phyloP scores from a whole-genome alignment of 2,888 invertebrate species.

The Drosophila infuscata region DNA sequence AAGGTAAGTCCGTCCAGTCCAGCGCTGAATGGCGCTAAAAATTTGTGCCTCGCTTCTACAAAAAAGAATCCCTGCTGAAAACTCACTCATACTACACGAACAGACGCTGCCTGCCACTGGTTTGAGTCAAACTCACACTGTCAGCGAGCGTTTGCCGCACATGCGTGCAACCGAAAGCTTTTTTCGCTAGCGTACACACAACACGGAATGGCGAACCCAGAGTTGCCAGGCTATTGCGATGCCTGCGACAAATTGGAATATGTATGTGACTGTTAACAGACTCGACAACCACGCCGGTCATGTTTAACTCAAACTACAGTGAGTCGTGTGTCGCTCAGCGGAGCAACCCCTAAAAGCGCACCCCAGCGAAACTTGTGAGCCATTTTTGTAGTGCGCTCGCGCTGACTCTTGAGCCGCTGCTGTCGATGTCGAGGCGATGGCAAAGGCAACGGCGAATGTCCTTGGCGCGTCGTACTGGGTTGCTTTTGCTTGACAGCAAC shows the following conservation, averaged over 20 bases:
- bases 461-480: conserved; percentile 62
- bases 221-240: conserved; percentile 45
- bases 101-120: conserved; percentile 36
- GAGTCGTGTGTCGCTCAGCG: conserved; percentile 26
- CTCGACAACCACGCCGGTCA: conserved; percentile 50
- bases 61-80: conserved; percentile 50
- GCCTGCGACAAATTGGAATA: too few species aligned
- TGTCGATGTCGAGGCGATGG: conserved; percentile 6
- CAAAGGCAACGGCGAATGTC: conserved; percentile 57
- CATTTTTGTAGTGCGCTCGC: conserved; percentile 49
- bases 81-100: conserved; percentile 65
- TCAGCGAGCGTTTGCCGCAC: conserved; percentile 38
- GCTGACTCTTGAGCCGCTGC: conserved; percentile 42
- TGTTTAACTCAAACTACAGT: conserved; percentile 61
- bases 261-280: not conserved
- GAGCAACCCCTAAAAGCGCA: conserved; percentile 73
- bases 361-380: conserved; percentile 65
- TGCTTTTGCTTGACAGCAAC: conserved; percentile 48
- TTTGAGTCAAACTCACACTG: conserved; percentile 64
- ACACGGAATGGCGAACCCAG: conserved; percentile 36
- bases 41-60: conserved; percentile 31
- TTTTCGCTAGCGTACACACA: conserved; percentile 43
- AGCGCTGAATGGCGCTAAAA: conserved; percentile 48
- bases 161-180: conserved; percentile 53
- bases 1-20: conserved; percentile 86